Percentiles rank a stretch among this genome's conserved stretches.
These are phyloP conservation scores for Drosophila athabasca DNA, from an alignment of 1,140 invertebrate genomes.

Conservation along the genomic window DNA sequence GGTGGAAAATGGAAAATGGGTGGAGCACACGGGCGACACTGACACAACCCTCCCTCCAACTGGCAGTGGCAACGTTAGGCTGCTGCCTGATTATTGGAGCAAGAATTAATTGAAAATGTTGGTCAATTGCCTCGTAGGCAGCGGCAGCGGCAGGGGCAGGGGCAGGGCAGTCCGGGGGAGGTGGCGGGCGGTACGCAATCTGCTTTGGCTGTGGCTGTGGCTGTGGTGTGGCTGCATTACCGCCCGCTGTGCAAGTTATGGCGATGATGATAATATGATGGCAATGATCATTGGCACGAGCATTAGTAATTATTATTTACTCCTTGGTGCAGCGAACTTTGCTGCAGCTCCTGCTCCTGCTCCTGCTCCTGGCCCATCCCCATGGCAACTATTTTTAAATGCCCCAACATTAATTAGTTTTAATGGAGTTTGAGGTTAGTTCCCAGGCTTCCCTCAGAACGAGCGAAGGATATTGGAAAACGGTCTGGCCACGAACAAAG, in stretches of 20 bases:
- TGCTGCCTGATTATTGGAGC: slow-evolving; percentile 78
- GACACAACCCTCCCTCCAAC: neutral
- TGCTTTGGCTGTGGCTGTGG: slow-evolving; percentile 18
- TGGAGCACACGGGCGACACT: neutral
- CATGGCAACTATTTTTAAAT: slow-evolving; percentile 5
- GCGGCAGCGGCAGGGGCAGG: neutral
- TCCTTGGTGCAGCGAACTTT: slow-evolving; percentile 26
- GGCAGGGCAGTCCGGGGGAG: neutral
- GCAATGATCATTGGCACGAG: slow-evolving; percentile 33
- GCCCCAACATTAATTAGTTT: slow-evolving; percentile 64
- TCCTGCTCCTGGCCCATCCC: neutral
- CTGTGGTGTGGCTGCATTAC: slow-evolving; percentile 1
- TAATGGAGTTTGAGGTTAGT: slow-evolving; percentile 54
- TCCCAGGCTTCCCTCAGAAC: neutral
- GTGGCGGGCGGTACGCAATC: slow-evolving; percentile 31
- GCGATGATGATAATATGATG: slow-evolving; percentile 41
- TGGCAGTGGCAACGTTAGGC: slow-evolving; percentile 30
- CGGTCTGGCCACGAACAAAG: neutral
- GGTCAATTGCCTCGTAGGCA: slow-evolving; percentile 74
- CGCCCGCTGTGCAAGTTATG: slow-evolving; percentile 15
- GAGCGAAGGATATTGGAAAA: slow-evolving; percentile 20
- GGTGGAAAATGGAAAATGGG: neutral
- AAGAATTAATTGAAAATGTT: slow-evolving; percentile 83
- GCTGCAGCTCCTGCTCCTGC: slow-evolving; percentile 35
- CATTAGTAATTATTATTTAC: slow-evolving; percentile 56